Conservation (phyloP, 2,888 invertebrate genomes). For the Acanthococcus lagerstroemiae region DNA sequence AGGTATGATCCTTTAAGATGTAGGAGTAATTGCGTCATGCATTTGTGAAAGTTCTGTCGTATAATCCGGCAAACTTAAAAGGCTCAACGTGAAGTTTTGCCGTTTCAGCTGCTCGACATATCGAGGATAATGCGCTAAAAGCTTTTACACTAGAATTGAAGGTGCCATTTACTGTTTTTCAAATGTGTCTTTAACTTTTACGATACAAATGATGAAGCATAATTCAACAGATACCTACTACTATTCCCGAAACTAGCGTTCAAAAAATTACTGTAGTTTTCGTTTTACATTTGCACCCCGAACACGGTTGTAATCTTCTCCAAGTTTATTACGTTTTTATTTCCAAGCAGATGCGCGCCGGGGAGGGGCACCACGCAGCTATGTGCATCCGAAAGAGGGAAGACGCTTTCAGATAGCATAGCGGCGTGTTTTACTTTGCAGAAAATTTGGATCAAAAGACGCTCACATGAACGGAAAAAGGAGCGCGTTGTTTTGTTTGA, state of each 20-base stretch:
- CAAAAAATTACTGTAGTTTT: no score
- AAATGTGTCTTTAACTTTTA: conserved; percentile 28
- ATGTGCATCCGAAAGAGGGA: no score
- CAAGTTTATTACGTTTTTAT: no score
- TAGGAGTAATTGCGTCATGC: conserved; percentile 21
- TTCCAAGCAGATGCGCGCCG: no score
- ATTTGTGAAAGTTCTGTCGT: conserved; percentile 13
- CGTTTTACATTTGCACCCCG: conserved; percentile 1
- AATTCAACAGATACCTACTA: conserved; percentile 21
- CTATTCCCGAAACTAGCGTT: no score
- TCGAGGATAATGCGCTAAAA: conserved; percentile 27
- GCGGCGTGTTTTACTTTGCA: no score
- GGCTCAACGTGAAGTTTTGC: conserved; percentile 23
- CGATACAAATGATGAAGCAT: conserved; percentile 23
- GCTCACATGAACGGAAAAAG: no score
- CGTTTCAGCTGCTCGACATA: conserved; percentile 25
- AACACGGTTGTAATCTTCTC: conserved; percentile 8
- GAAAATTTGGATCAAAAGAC: no score
- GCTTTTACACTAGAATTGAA: conserved; percentile 29
- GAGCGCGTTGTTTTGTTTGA: no score
- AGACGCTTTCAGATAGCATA: no score
- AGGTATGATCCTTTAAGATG: conserved; percentile 9
- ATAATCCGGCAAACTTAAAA: conserved; percentile 22
- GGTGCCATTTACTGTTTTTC: conserved; percentile 26
- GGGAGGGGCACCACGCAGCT: no score